Evolutionary conservation across 1,140 invertebrate species (phyloP).

Genomic region (Mycetomoellerius zeteki): DNA sequence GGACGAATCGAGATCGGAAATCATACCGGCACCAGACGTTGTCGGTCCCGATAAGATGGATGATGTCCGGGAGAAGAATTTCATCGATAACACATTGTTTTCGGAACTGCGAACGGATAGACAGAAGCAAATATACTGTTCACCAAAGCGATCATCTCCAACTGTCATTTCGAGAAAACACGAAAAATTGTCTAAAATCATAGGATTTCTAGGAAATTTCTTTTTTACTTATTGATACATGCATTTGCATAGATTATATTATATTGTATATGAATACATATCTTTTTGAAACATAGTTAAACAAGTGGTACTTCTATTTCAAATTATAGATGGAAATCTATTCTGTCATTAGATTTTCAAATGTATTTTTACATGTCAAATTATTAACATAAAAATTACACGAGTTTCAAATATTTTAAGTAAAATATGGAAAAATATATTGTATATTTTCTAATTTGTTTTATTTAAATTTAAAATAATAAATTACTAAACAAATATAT

Average conservation of each 20-base stretch:
- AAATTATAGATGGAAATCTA: conserved; percentile 1
- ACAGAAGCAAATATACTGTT: conserved; percentile 10
- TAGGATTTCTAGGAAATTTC: neutral
- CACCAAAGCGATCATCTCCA: neutral
- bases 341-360: conserved; percentile 3
- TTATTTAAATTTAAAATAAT: neutral
- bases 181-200: neutral
- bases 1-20: conserved; percentile 52
- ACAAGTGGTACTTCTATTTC: neutral
- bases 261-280: neutral
- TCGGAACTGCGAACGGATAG: conserved; percentile 28
- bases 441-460: neutral
- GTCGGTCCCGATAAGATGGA: conserved; percentile 28
- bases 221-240: neutral
- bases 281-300: neutral
- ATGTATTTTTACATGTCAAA: neutral
- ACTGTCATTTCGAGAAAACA: neutral
- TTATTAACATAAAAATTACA: neutral
- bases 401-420: neutral
- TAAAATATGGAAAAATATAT: neutral
- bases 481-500: neutral
- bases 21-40: conserved; percentile 31
- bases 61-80: conserved; percentile 32
- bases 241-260: neutral
- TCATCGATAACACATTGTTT: conserved; percentile 52